These are phyloP conservation scores for Cremastinae sp. DNA, from an alignment of 2,888 invertebrate genomes.

Conservation along the genomic window DNA sequence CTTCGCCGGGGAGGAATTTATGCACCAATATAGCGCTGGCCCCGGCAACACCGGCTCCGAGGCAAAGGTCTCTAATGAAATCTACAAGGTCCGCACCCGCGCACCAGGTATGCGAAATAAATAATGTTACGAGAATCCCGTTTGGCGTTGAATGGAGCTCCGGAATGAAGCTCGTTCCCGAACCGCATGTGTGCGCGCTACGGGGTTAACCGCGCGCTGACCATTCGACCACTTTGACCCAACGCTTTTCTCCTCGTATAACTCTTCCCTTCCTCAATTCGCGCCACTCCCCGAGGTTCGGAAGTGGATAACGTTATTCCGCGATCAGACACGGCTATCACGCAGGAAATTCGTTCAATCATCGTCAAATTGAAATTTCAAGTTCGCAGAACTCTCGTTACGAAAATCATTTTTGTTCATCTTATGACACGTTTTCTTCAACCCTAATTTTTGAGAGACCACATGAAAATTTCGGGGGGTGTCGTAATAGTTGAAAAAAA, in stretches of 20 bases:
- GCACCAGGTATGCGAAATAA: slow-evolving; percentile 39
- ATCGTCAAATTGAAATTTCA: slow-evolving; percentile 1
- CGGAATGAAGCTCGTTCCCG: slow-evolving; percentile 8
- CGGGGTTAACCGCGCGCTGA: slow-evolving; percentile 42
- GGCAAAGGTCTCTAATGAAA: slow-evolving; percentile 47
- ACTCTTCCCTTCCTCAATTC: too few species aligned
- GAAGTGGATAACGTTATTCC: slow-evolving; percentile 28
- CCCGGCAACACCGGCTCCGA: slow-evolving; percentile 8
- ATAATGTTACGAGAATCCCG: slow-evolving; percentile 39
- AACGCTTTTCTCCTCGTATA: background rate
- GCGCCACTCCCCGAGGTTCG: background rate
- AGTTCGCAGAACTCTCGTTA: too few species aligned
- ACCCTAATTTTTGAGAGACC: background rate
- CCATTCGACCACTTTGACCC: slow-evolving; percentile 34
- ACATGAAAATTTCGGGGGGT: slow-evolving; percentile 23
- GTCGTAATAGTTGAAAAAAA: slow-evolving; percentile 30
- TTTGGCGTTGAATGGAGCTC: slow-evolving; percentile 30
- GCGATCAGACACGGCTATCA: slow-evolving; percentile 21
- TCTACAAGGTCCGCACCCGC: slow-evolving; percentile 26
- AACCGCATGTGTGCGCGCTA: slow-evolving; percentile 14
- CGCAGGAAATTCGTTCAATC: slow-evolving; percentile 13
- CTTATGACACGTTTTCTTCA: too few species aligned
- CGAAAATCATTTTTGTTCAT: too few species aligned
- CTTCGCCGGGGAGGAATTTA: slow-evolving; percentile 42
- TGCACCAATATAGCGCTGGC: slow-evolving; percentile 49